Base-by-base conservation (phyloP, 2,888 invertebrate genomes). In the Strigamia transsilvanica region DNA sequence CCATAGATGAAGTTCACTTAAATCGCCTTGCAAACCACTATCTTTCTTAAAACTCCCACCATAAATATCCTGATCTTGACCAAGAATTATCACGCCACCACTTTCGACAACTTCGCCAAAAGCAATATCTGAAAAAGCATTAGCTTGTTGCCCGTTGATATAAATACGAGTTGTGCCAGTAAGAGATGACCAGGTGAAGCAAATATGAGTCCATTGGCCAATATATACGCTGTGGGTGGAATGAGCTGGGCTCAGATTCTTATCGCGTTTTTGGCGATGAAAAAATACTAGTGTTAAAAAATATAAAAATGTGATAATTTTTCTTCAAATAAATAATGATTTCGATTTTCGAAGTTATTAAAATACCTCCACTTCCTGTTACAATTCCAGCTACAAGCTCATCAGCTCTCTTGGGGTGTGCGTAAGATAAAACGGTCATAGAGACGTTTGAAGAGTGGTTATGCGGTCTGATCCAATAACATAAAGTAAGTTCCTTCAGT, bases 1-100 rank as follows among this genome's bases (percentile, higher is more conserved):
- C 79, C 79, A 79, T 13, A 79, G 2, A n/a, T 79, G 79, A 12
- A 79, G 42, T 79, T 79, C 79, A 15, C 79, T 79, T 21, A 79
- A 38, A n/a, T 79, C 79, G 5, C 79, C 79, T 3, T 42, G 79
- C 38, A 79, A 79, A 34, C 41, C 79, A 13, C 23, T 21, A 13
- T 79, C 38, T 13, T 13, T 32, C 34, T 79, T 38, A 79, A 79
- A 79, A 18, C 13, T 42, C 38, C 79, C 79, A 2, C 79, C 79
- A 42, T 79, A 79, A 41, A 79, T 21, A 42, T 79, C 41, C 79
- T 79, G 79, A 18, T 79, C 79, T 41, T 79, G 79, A n/a, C 79
- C 79, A 9, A 79, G 21, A 41, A 79, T 10, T 6, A 42, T 12
- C 6, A 32, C 18, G 9, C 79, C 79, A 15, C 79, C 79, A 41